Evolutionary conservation across 2,113 vertebrate genomes (phyloP), one percentile per base, ranked within the genome.

Genomic region (Platysteira castanea): DNA sequence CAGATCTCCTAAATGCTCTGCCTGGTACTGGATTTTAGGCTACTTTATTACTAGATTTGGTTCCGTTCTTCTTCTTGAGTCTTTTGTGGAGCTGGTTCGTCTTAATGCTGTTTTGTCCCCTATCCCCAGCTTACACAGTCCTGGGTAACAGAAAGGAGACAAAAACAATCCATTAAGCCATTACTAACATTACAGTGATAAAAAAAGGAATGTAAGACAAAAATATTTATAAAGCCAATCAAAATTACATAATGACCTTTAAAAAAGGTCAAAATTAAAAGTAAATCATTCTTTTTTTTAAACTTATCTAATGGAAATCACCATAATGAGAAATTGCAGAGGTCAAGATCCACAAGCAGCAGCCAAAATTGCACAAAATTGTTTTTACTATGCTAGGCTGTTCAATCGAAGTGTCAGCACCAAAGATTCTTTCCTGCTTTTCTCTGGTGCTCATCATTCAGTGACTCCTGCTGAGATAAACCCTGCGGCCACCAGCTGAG

Each of bases 11-110:
- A 84, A 92, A 79, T 44, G 9, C 10, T 69, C 60, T 37, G 26
- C 30, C 37, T 76, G 20, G 6, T 69, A 73, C n/a, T 93, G 39
- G 49, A 69, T 88, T 81, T 92, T 90, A 78, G 49, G 14, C 16
- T 56, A 64, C 15, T 19, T 84, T 71, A 65, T 84, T 73, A 57
- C 26, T 69, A 44, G 8, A 57, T 89, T 56, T 42, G 11, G 54
- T 61, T 90, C 27, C 30, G 23, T 46, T 86, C 94, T 93, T 76
- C n/a, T 91, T 23, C 10, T 68, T 24, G 69, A 73, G 28, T 74
- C 54, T 71, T 65, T 59, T 27, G 77, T 52, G 35, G 15, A 88
- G 35, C 44, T 76, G 27, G 61, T 79, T 79, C 56, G 7, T 12
- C 77, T 77, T 67, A 64, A 57, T 70, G 52, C 4, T 80, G 7